Conservation (phyloP, 37 sponge, comb jelly and placozoan species). For the Oopsacas minuta region DNA sequence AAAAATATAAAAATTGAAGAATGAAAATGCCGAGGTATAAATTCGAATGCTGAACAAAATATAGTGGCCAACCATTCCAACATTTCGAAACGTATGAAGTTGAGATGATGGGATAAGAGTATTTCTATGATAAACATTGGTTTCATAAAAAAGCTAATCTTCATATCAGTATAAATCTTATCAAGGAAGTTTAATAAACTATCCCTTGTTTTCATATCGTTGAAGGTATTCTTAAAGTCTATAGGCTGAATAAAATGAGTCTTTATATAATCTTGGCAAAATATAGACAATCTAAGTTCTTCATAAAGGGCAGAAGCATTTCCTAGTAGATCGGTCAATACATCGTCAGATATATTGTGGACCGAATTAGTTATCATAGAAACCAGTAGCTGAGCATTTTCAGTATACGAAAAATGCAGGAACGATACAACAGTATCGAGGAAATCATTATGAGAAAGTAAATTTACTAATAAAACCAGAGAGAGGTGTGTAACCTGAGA, state of each 20-base stretch:
- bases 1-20: neutral
- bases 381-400: neutral
- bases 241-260: too few species aligned
- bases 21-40: neutral
- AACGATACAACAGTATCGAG: neutral
- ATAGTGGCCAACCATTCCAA: neutral
- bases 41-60: neutral
- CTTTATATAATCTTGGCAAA: neutral
- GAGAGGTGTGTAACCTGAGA: too few species aligned
- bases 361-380: neutral
- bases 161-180: neutral
- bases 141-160: neutral
- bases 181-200: neutral
- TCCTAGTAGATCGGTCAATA: neutral
- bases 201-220: neutral
- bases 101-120: neutral
- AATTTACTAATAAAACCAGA: too few species aligned
- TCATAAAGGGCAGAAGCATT: neutral
- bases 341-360: neutral
- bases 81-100: neutral
- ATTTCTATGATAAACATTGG: neutral
- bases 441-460: neutral
- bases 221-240: too few species aligned
- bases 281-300: neutral
- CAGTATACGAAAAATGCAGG: neutral